Percentiles rank a stretch among this genome's conserved stretches.
phyloP scores from a whole-genome alignment of 2,888 invertebrate species.

The Melinopterus prodromus region DNA sequence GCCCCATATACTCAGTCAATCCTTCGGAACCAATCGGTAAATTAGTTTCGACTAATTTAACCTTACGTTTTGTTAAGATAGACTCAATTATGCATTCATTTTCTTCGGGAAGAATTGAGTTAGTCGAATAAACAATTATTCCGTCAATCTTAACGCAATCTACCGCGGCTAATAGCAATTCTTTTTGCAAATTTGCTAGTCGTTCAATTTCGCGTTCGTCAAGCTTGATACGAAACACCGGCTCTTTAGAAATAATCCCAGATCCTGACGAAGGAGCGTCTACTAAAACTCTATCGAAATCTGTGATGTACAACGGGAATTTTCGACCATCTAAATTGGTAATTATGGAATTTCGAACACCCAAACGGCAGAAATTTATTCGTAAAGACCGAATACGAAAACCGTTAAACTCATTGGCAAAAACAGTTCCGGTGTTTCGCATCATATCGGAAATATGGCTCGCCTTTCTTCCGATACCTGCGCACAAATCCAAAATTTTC shows the following conservation, averaged over 20 bases:
- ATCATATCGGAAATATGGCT: background rate
- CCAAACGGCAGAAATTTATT: background rate
- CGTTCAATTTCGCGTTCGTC: background rate
- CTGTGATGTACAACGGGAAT: background rate
- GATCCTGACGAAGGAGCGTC: background rate
- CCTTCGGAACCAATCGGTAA: background rate
- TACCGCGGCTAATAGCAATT: background rate
- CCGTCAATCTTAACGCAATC: background rate
- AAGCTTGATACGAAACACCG: background rate
- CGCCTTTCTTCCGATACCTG: background rate
- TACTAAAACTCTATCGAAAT: background rate
- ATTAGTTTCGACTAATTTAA: background rate
- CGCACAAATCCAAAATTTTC: background rate
- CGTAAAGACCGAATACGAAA: background rate
- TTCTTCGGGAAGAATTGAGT: background rate
- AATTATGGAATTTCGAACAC: background rate
- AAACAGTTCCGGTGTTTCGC: background rate
- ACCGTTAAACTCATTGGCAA: background rate
- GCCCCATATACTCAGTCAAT: background rate
- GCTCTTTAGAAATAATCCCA: background rate
- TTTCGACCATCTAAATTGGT: background rate
- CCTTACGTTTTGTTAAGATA: background rate
- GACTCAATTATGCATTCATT: background rate
- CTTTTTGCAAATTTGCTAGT: background rate
- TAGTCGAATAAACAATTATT: background rate